These are phyloP conservation scores for Eucera pruinosa DNA, from an alignment of 2,888 invertebrate genomes.

Conservation along the genomic window DNA sequence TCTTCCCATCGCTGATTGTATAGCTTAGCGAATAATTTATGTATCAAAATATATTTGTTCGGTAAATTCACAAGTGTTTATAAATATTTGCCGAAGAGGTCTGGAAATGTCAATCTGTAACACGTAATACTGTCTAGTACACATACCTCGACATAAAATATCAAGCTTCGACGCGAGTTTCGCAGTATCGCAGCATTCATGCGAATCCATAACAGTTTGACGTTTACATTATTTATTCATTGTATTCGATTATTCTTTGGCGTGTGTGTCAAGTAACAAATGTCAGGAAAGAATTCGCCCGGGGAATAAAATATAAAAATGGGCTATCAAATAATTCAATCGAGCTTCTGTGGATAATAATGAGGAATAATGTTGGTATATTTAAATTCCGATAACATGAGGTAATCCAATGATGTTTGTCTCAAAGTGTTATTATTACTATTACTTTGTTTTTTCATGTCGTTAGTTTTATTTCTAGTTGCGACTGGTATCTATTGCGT, in stretches of 20 bases:
- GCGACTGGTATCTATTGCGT: no score
- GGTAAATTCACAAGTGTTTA: not conserved
- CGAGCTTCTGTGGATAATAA: not conserved
- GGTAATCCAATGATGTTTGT: no score
- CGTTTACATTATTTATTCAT: constrained; percentile 16
- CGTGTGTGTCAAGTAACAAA: not conserved
- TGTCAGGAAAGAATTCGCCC: not conserved
- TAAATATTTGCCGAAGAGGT: constrained; percentile 16
- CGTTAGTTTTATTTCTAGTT: no score
- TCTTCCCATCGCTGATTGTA: no score
- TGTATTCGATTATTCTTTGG: not conserved
- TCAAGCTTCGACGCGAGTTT: not conserved
- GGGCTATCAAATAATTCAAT: not conserved
- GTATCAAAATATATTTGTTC: not conserved
- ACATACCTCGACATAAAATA: constrained; percentile 24
- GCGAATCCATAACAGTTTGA: not conserved
- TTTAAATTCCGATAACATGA: no score
- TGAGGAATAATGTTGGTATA: no score
- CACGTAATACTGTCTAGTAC: not conserved
- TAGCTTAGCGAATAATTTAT: no score
- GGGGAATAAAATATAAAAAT: not conserved
- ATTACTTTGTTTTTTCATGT: no score
- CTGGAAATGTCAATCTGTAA: constrained; percentile 8
- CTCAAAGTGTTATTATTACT: no score
- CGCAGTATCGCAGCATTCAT: not conserved